Evolutionary conservation across 2,797 vertebrate species (phyloP).

Genomic region (Takifugu ocellatus): DNA sequence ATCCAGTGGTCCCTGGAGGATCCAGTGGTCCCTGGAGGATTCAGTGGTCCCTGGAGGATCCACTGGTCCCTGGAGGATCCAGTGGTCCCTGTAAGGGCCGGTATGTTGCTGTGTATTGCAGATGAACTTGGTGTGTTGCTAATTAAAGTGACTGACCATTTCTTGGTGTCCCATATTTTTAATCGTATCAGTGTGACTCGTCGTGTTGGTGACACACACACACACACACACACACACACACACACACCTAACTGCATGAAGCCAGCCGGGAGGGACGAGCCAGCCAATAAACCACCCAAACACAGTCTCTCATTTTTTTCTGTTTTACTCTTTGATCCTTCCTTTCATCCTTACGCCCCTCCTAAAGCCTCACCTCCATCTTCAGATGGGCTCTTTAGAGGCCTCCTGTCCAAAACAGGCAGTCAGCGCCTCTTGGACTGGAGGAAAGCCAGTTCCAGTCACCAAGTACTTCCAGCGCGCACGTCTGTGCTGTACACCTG

Average conservation of each 20-base stretch:
- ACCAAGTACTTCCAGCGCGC: slow-evolving; percentile 3
- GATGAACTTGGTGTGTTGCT: slow-evolving; percentile 25
- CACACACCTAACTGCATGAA: slow-evolving; percentile 49
- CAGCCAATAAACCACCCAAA: slow-evolving; percentile 53
- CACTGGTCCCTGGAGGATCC: slow-evolving; percentile 7
- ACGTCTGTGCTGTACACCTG: slow-evolving; percentile 7
- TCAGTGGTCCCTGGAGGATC: no score
- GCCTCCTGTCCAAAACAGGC: slow-evolving; percentile 69
- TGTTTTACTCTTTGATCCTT: slow-evolving; percentile 51
- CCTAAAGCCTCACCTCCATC: slow-evolving; percentile 74
- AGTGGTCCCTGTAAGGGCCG: neutral
- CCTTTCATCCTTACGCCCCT: slow-evolving; percentile 25
- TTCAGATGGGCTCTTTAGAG: slow-evolving; percentile 65
- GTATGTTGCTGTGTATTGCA: slow-evolving; percentile 17
- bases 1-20: no score
- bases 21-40: no score
- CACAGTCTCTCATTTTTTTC: slow-evolving; percentile 40
- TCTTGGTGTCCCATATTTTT: slow-evolving; percentile 26
- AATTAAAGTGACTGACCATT: slow-evolving; percentile 39
- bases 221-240: slow-evolving; percentile 23
- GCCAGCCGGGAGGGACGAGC: slow-evolving; percentile 58
- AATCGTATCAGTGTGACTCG: slow-evolving; percentile 49
- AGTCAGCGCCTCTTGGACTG: slow-evolving; percentile 63
- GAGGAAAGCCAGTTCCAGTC: slow-evolving; percentile 70
- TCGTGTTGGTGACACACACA: slow-evolving; percentile 40